Percentiles rank a stretch among this genome's conserved stretches.
phyloP scores from a whole-genome alignment of 92 coral and sea anemone genomes.

The Blastomussa wellsi region DNA sequence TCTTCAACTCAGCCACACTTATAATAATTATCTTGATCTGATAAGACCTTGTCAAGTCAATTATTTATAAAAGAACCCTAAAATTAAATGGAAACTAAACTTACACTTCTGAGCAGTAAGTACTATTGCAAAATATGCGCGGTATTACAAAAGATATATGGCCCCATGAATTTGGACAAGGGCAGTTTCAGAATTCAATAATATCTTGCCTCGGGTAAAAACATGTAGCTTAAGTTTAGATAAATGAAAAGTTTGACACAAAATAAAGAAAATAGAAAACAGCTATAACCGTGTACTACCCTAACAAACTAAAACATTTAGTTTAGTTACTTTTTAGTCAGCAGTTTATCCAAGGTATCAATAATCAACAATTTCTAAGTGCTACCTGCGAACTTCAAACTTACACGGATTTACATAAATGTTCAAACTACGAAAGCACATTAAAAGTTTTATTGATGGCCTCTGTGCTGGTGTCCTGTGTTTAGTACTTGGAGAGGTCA shows the following conservation, averaged over 20 bases:
- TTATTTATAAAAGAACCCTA: neutral
- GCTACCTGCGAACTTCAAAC: neutral
- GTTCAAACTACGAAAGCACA: neutral
- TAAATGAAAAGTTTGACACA: neutral
- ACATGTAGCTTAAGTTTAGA: neutral
- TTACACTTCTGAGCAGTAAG: no score
- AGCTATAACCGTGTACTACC: neutral
- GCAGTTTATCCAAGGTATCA: neutral
- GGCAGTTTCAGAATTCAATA: neutral
- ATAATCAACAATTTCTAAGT: neutral
- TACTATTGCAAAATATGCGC: neutral
- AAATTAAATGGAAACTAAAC: neutral
- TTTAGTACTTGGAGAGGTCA: conserved; percentile 73
- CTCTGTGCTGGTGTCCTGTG: neutral
- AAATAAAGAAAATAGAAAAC: neutral
- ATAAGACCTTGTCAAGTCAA: conserved; percentile 13
- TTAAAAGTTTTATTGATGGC: neutral
- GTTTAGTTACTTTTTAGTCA: neutral
- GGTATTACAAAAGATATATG: neutral
- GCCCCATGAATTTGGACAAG: neutral
- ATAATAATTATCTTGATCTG: conserved; percentile 8
- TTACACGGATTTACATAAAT: neutral
- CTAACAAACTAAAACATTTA: neutral
- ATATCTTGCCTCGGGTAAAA: neutral
- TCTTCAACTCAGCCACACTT: neutral